phyloP scores from a whole-genome alignment of 2,797 vertebrate species.

The Meda fulgida region DNA sequence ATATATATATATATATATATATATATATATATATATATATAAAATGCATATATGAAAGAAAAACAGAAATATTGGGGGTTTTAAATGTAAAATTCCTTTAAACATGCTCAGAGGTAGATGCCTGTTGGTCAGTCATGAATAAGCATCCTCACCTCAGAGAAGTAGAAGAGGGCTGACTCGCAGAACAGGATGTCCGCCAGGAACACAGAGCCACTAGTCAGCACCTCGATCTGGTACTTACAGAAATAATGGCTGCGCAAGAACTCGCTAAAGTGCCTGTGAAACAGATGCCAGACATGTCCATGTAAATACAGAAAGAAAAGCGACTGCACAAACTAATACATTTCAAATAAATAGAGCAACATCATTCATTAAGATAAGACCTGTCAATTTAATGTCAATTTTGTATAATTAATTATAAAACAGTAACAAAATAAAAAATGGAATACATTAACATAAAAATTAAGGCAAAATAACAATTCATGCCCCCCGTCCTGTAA shows the following conservation, averaged over 20 bases:
- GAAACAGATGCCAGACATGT: slow-evolving; percentile 57
- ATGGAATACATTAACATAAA: background rate
- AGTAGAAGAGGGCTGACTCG: slow-evolving; percentile 98
- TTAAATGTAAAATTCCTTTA: slow-evolving; percentile 2
- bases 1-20: no score
- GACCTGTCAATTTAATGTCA: background rate
- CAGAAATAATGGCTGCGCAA: slow-evolving; percentile 97
- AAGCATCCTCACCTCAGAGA: slow-evolving; percentile 89
- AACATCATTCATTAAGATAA: background rate
- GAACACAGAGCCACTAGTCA: slow-evolving; percentile 98
- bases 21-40: background rate
- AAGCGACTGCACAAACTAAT: background rate
- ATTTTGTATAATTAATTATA: background rate
- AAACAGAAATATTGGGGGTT: background rate
- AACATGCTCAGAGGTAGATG: background rate
- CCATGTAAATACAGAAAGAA: background rate
- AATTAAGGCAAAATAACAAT: background rate
- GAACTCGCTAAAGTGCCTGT: slow-evolving; percentile 98
- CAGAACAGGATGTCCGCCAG: slow-evolving; percentile 98
- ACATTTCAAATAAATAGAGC: background rate
- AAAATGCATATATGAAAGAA: background rate
- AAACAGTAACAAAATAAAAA: background rate
- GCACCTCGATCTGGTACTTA: slow-evolving; percentile 99
- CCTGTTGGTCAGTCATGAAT: background rate
- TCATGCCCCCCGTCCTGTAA: background rate